Evolutionary conservation across 2,113 vertebrate genomes (phyloP), one percentile per base, ranked within the genome.

Genomic region (Ochotona princeps): DNA sequence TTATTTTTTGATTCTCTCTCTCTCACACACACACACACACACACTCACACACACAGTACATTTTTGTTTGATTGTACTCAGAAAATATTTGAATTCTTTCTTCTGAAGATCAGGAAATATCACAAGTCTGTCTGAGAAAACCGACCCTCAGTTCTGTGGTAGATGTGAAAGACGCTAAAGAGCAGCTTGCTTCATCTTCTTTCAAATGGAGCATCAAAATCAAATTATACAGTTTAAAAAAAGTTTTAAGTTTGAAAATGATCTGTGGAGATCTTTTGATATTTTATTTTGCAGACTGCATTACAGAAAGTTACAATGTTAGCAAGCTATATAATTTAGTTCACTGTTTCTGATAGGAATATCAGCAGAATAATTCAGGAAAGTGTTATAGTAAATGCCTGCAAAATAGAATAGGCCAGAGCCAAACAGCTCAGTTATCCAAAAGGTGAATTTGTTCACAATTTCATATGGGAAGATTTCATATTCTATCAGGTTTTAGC

Each of bases 371-470:
- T 66, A 93, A 90, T 72, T 60, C 17, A 75, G 30, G 65, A 61
- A 83, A 12, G 2, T 76, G 47, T 74, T 83, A 83, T 25, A 44
- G 38, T 66, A 15, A 75, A 30, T 49, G 10, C 3, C 17, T 90
- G 13, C 49, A 93, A 88, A 90, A 61, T 57, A 83, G 85, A 74
- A 76, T 49, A 88, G 21, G 91, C 6, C 35, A 32, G 21, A 94
- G 44, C 4, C 73, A 86, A 83, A 72, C 28, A 11, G 12, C 35
- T 78, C 30, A 8, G 1, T 65, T 92, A 87, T 87, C 23, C 4
- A 80, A 30, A 89, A 94, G 74, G 9, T 44, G 0, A 2, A 54
- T 32, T 96, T 69, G 49, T 63, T 86, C 65, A 84, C 14, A 83
- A 92, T 89, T 2, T 2, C 23, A 49, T 3, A 54, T 35, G 23